These are phyloP conservation scores for Cantharis nigra DNA, from an alignment of 2,888 invertebrate species.

Conservation along the genomic window DNA sequence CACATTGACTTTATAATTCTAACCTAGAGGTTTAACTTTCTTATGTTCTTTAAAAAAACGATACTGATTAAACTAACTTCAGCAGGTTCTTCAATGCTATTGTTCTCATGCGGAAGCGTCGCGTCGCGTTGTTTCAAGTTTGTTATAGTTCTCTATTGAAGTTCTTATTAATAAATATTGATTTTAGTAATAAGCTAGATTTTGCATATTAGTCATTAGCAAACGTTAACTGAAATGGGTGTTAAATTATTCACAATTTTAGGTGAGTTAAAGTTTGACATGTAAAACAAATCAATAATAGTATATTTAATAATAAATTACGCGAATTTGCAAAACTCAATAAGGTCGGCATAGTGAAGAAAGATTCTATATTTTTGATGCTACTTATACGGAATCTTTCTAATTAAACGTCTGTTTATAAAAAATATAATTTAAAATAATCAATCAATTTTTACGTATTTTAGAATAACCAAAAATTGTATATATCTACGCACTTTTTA, in stretches of 20 bases:
- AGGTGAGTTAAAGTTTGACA: conserved; percentile 18
- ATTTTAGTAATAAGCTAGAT: conserved; percentile 15
- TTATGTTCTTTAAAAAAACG: not conserved
- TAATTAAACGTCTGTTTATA: no score
- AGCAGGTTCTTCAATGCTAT: not conserved
- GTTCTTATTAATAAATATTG: conserved; percentile 13
- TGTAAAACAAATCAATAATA: not conserved
- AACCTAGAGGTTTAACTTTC: not conserved
- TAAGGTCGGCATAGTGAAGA: not conserved
- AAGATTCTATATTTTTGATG: no score
- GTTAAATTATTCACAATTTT: conserved; percentile 20
- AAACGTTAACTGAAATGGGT: conserved; percentile 25
- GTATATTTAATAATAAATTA: not conserved
- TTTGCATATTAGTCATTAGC: conserved; percentile 23
- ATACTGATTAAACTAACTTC: not conserved
- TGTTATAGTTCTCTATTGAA: not conserved
- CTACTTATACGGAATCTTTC: no score
- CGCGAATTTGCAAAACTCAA: not conserved
- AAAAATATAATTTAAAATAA: no score
- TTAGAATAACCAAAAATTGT: no score
- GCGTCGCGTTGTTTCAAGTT: not conserved
- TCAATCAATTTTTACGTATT: no score
- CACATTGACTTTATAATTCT: not conserved
- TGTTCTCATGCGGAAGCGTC: not conserved
- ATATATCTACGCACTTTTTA: no score